phyloP scores from a whole-genome alignment of 2,797 vertebrate species.

The Trematomus bernacchii region DNA sequence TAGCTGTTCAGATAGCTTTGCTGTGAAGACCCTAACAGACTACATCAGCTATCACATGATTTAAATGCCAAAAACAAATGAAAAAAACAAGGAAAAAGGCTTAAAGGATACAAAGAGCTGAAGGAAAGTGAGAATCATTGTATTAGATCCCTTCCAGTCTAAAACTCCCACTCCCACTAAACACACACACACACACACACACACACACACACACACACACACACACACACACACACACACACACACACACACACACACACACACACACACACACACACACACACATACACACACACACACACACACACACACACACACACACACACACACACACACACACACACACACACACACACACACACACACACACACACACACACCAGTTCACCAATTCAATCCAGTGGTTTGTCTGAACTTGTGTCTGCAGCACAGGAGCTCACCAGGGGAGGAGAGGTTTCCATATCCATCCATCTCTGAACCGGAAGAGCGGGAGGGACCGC shows the following conservation, averaged over 20 bases:
- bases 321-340: too few species aligned
- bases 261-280: too few species aligned
- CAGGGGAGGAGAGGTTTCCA: conserved; percentile 61
- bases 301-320: conserved; percentile 2
- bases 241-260: too few species aligned
- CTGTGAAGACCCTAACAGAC: too few species aligned
- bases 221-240: not conserved
- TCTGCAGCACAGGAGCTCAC: conserved; percentile 69
- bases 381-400: conserved; percentile 11
- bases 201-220: conserved; percentile 1
- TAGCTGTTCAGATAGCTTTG: too few species aligned
- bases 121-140: too few species aligned
- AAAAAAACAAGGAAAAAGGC: too few species aligned
- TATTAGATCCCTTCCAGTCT: too few species aligned
- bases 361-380: conserved; percentile 9
- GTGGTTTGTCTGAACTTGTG: conserved; percentile 59
- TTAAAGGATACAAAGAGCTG: too few species aligned
- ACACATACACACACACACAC: conserved; percentile 4
- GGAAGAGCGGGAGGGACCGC: conserved; percentile 66
- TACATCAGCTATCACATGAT: too few species aligned
- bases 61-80: too few species aligned
- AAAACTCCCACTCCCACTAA: too few species aligned
- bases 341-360: not conserved
- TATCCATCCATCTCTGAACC: conserved; percentile 58
- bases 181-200: conserved; percentile 8